phyloP scores from a whole-genome alignment of 1,140 invertebrate genomes.

The Ptiloglossa arizonensis region DNA sequence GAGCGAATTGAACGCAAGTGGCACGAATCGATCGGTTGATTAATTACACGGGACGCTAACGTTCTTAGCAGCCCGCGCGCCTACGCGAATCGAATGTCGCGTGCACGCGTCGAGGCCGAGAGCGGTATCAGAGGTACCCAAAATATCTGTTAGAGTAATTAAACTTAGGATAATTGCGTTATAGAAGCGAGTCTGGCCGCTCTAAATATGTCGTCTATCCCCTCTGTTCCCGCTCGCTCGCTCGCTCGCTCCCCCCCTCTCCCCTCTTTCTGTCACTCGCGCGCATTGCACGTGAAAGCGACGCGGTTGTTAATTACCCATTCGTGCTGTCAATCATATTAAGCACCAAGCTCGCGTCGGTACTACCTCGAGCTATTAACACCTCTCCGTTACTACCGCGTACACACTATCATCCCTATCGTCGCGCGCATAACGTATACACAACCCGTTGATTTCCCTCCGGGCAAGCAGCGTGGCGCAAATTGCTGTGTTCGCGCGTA shows the following conservation, averaged over 20 bases:
- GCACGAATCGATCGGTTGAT: not conserved
- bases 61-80: conserved; percentile 2
- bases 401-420: conserved; percentile 17
- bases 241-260: no score
- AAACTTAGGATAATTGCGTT: conserved; percentile 41
- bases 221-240: not conserved
- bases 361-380: conserved; percentile 66
- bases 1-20: no score
- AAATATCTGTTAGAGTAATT: conserved; percentile 38
- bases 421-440: conserved; percentile 40
- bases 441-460: conserved; percentile 69
- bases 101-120: not conserved
- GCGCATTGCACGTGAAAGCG: conserved; percentile 39
- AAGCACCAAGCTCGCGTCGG: conserved; percentile 50
- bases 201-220: conserved; percentile 12
- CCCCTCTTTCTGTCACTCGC: not conserved
- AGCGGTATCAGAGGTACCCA: not conserved
- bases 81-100: not conserved
- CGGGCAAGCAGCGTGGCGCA: conserved; percentile 61
- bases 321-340: conserved; percentile 70
- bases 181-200: conserved; percentile 28
- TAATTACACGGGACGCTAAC: not conserved
- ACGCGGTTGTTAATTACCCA: conserved; percentile 61
- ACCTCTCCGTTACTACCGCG: conserved; percentile 29
- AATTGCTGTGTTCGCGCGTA: conserved; percentile 57